Base-by-base conservation (phyloP, 2,113 vertebrate species). In the Cephalophus harveyi region DNA sequence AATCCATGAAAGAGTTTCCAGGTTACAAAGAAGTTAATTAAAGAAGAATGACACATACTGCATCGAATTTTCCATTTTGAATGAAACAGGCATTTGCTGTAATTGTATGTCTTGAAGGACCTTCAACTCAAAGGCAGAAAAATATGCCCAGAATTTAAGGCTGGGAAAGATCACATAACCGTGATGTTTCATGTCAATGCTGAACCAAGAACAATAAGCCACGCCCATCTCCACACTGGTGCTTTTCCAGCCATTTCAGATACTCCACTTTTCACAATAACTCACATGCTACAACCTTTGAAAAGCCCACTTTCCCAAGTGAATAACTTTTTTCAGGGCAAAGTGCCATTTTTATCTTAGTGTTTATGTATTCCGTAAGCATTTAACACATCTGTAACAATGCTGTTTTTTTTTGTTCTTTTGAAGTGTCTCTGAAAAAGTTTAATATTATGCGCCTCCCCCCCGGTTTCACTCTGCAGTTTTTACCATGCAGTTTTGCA, bases 21-120 rank as follows among this genome's bases (percentile, higher is more conserved):
- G 87, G 59, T 92, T 60, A 82, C 55, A 54, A 64, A 76, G 57
- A 96, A 96, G 81, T 76, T 96, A 94, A 98, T 95, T 89, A 92
- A 93, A 95, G 50, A 81, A 95, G 36, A 92, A 81, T 54, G 55
- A 36, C 48, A 76, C 36, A 71, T 0, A 28, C 19, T 27, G 52
- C 64, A 15, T 60, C 59, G 67, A 48, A 87, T 74, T 74, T 94
- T 91, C 36, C 50, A 52, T 94, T 96, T 89, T 93, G 94, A 95
- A 94, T 79, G 85, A 92, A 81, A 85, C 36, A 43, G 60, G 23
- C 60, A 50, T 76, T 40, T 64, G 43, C 78, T 57, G 57, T n/a
- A 91, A 94, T 95, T 46, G 40, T 28, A 48, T 57, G 12, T 52
- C 79, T 90, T 28, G 25, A 89, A 95, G 87, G 48, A 50, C 55